Evolutionary conservation across 2,113 vertebrate species (phyloP).

Genomic region (Oreochromis niloticus): DNA sequence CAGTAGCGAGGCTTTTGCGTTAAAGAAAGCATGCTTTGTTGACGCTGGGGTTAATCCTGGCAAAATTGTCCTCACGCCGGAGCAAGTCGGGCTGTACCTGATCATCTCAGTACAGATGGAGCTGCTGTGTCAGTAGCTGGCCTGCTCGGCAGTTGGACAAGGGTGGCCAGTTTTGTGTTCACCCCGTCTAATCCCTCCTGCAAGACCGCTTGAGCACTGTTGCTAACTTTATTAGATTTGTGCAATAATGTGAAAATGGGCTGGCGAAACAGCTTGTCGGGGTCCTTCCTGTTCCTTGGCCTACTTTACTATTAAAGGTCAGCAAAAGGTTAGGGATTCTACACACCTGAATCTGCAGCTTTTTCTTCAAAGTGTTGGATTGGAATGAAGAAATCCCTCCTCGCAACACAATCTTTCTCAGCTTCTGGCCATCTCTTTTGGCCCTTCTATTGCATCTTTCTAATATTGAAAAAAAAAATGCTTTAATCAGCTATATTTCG

Average conservation of each 20-base stretch:
- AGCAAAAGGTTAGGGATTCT: slow-evolving; percentile 6
- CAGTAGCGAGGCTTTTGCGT: neutral
- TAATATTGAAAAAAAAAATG: neutral
- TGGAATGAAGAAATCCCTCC: neutral
- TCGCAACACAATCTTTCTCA: neutral
- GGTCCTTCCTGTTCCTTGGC: neutral
- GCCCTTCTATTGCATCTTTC: neutral
- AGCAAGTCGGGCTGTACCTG: neutral
- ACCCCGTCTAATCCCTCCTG: slow-evolving; percentile 21
- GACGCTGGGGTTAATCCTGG: slow-evolving; percentile 32
- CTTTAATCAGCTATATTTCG: neutral
- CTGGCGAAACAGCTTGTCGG: neutral
- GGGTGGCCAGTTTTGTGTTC: neutral
- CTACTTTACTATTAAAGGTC: slow-evolving; percentile 13
- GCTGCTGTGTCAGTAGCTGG: neutral
- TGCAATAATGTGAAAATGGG: neutral
- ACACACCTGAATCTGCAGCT: neutral
- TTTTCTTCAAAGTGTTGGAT: neutral
- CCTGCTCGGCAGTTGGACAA: neutral
- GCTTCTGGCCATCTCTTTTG: neutral
- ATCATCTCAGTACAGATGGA: neutral
- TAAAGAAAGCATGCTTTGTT: slow-evolving; percentile 16
- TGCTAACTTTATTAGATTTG: slow-evolving; percentile 14
- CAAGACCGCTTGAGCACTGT: neutral
- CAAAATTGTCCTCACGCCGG: slow-evolving; percentile 6